Evolutionary conservation across 1,140 invertebrate genomes (phyloP), one percentile per base, ranked within the genome.

Genomic region (Trichonephila clavata): DNA sequence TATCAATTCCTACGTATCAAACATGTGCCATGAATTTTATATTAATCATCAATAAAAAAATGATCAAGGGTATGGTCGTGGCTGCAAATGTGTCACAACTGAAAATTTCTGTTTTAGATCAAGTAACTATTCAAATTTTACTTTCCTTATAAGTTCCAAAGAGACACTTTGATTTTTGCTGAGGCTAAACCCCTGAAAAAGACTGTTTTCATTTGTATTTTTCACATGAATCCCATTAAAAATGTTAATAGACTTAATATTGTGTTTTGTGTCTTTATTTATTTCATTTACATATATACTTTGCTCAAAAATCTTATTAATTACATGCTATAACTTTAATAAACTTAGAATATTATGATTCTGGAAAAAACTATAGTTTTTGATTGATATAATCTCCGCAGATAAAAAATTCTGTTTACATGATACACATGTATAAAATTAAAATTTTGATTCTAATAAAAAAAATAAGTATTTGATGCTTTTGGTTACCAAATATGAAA

Each of bases 21-120:
- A 20, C 14, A 27, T 81, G 68, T 90, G 68, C 71, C 50, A 81
- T 90, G 88, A 81, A 21, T 88, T 88, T 77, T 71, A 18, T 50
- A 32, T 71, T 81, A 21, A 81, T 27, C 81, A 84, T 57, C 57
- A 57, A n/a, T 57, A 50, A 24, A n/a, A 39, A 39, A 21, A 24
- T 57, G 14, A 57, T 24, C 20, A 59, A 84, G 21, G 43, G 43
- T 24, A n/a, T n/a, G 24, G n/a, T 21, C 21, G 24, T 57, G 21
- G 8, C 20, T 21, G n/a, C 24, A 59, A 84, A 59, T 59, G 21
- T 50, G 20, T 57, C 21, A 16, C 71, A 84, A n/a, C 20, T 24
- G 20, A 84, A 59, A 77, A 10, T 77, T 84, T 83, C n/a, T 57
- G 3, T 84, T 50, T 57, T 10, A 21, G 16, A 83, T n/a, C 43